These are phyloP conservation scores for Craterocephalus amniculus DNA, from an alignment of 2,797 vertebrate genomes.

Conservation along the genomic window DNA sequence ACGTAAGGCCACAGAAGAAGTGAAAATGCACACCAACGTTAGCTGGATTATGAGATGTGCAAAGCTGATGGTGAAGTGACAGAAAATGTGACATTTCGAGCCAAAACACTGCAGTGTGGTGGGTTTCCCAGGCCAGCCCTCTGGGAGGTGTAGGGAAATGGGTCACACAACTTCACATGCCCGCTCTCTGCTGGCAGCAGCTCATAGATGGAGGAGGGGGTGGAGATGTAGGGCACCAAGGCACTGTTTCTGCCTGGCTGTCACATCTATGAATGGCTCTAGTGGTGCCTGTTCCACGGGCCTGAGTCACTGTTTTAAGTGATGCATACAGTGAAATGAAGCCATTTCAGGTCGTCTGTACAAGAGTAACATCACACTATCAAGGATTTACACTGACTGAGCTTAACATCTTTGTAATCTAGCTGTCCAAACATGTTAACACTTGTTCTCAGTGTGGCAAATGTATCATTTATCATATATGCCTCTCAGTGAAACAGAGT, in stretches of 20 bases:
- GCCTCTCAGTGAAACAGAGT: background rate
- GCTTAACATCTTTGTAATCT: constrained; percentile 16
- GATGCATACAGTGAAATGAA: constrained; percentile 13
- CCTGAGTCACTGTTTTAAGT: constrained; percentile 16
- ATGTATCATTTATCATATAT: constrained; percentile 42
- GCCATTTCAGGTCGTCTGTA: constrained; percentile 16
- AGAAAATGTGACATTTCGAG: constrained; percentile 16
- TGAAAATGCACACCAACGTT: background rate
- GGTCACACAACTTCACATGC: constrained; percentile 72
- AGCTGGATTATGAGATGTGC: background rate
- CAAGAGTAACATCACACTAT: background rate
- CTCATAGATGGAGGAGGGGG: constrained; percentile 48
- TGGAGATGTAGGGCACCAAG: constrained; percentile 63
- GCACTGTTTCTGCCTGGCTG: constrained; percentile 27
- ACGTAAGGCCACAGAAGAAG: constrained; percentile 18
- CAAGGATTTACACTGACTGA: background rate
- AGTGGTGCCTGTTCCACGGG: background rate
- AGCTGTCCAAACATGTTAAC: constrained; percentile 26
- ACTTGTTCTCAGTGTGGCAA: constrained; percentile 1
- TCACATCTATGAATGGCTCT: constrained; percentile 18
- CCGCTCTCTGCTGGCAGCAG: constrained; percentile 52
- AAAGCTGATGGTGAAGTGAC: constrained; percentile 16
- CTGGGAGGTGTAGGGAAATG: constrained; percentile 66
- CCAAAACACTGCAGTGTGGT: constrained; percentile 40
- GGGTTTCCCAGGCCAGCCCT: constrained; percentile 60